Conservation (phyloP, 2,113 vertebrate species). For the Rhegmatorhina hoffmannsi region DNA sequence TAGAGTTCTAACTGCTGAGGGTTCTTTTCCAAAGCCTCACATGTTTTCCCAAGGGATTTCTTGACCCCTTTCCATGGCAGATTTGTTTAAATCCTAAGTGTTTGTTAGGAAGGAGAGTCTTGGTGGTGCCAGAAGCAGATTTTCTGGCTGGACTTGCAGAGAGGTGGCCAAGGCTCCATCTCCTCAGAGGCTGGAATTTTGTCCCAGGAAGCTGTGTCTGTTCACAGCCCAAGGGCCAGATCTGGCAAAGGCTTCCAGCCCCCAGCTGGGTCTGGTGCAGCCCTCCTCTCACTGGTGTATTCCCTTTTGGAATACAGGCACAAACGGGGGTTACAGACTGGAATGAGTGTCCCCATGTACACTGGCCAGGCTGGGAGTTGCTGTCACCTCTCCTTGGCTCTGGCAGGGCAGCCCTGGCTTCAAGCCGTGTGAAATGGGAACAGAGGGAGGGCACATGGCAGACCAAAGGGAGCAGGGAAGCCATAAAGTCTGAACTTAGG, state of each 20-base stretch:
- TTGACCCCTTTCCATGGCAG: background rate
- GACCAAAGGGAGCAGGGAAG: background rate
- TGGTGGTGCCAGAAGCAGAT: background rate
- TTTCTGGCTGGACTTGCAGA: background rate
- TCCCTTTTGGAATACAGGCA: background rate
- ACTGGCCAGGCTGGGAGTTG: background rate
- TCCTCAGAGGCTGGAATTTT: background rate
- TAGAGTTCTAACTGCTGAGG: background rate
- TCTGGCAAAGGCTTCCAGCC: background rate
- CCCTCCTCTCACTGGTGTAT: background rate
- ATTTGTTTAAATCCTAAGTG: background rate
- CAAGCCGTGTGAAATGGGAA: background rate
- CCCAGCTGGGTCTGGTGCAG: background rate
- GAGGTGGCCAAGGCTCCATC: background rate
- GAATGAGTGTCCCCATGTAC: background rate
- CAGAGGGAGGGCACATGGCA: background rate
- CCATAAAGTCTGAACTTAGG: slow-evolving; percentile 32
- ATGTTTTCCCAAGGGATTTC: background rate
- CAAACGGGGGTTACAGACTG: background rate
- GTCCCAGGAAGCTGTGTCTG: background rate
- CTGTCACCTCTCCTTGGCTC: background rate
- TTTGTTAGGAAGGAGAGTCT: background rate
- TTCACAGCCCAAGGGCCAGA: background rate
- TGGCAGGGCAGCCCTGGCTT: background rate
- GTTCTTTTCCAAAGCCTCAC: background rate